A percentile compares a stretch with the other conserved stretches of the same genome.
Evolutionary conservation across 2,113 vertebrate genomes (phyloP).

Genomic region (Plotosus lineatus): DNA sequence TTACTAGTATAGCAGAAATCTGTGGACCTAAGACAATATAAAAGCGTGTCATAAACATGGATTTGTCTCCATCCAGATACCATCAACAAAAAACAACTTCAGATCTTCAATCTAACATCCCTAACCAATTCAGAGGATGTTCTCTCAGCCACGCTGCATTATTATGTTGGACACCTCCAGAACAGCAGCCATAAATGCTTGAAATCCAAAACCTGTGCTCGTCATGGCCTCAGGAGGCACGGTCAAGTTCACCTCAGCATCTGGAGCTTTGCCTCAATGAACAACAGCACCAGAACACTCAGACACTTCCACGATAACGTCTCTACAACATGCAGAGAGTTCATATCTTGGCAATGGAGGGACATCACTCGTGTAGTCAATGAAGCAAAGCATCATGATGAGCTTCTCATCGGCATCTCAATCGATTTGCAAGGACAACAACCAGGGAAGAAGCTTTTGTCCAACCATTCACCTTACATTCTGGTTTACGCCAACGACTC

Average conservation of each 20-base stretch:
- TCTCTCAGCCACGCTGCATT: constrained; percentile 88
- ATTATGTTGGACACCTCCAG: constrained; percentile 77
- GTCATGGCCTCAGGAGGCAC: constrained; percentile 62
- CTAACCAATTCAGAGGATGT: constrained; percentile 89
- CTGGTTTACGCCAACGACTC: constrained; percentile 93
- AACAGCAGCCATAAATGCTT: constrained; percentile 67
- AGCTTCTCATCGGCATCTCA: constrained; percentile 82
- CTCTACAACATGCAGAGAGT: constrained; percentile 67
- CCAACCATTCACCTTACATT: constrained; percentile 82
- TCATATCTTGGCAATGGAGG: constrained; percentile 86
- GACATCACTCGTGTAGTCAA: constrained; percentile 84
- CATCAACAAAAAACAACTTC: constrained; percentile 71
- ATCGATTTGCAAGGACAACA: constrained; percentile 67
- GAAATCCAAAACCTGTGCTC: constrained; percentile 58
- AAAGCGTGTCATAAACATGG: background rate
- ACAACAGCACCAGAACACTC: constrained; percentile 72
- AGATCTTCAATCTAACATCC: constrained; percentile 91
- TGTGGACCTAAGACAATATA: background rate
- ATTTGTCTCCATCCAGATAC: constrained; percentile 67
- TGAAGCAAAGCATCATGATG: constrained; percentile 75
- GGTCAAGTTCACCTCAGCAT: constrained; percentile 77
- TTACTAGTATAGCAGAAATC: background rate
- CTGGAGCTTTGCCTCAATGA: constrained; percentile 76
- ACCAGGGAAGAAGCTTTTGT: constrained; percentile 67
- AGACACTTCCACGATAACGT: constrained; percentile 77